These are phyloP conservation scores for Pyrrhia umbra DNA, from an alignment of 2,888 invertebrate genomes.

Conservation along the genomic window DNA sequence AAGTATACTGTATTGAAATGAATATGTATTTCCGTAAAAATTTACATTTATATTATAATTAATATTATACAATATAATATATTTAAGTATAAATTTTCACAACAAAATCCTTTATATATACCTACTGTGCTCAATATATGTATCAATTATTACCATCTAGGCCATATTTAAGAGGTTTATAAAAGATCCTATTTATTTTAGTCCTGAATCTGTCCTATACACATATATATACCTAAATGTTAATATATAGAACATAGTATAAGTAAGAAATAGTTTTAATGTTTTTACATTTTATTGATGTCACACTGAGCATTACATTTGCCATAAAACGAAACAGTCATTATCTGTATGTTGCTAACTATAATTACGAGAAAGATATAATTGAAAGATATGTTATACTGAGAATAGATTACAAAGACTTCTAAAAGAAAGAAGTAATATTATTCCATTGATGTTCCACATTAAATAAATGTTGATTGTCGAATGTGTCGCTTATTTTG, in stretches of 20 bases:
- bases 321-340: slow-evolving; percentile 63
- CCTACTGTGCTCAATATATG: slow-evolving; percentile 36
- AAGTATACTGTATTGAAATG: slow-evolving; percentile 43
- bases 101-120: slow-evolving; percentile 33
- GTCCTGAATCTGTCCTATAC: slow-evolving; percentile 49
- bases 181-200: slow-evolving; percentile 58
- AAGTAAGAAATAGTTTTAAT: slow-evolving; percentile 37
- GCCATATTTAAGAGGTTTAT: slow-evolving; percentile 39
- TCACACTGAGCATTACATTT: slow-evolving; percentile 44
- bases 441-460: slow-evolving; percentile 77
- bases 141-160: slow-evolving; percentile 37
- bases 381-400: slow-evolving; percentile 51
- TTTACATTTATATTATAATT: slow-evolving; percentile 48
- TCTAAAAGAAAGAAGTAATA: slow-evolving; percentile 49
- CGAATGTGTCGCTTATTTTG: slow-evolving; percentile 1
- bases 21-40: slow-evolving; percentile 53
- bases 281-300: slow-evolving; percentile 26
- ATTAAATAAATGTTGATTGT: slow-evolving; percentile 81
- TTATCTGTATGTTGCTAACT: slow-evolving; percentile 44
- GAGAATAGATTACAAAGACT: slow-evolving; percentile 27
- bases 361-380: slow-evolving; percentile 13
- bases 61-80: slow-evolving; percentile 49
- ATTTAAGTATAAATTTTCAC: slow-evolving; percentile 37
- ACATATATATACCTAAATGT: slow-evolving; percentile 45
- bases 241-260: slow-evolving; percentile 57